A percentile compares a stretch with the other conserved stretches of the same genome.
Evolutionary conservation across 2,113 vertebrate species (phyloP).

Genomic region (Paradisaea rubra): DNA sequence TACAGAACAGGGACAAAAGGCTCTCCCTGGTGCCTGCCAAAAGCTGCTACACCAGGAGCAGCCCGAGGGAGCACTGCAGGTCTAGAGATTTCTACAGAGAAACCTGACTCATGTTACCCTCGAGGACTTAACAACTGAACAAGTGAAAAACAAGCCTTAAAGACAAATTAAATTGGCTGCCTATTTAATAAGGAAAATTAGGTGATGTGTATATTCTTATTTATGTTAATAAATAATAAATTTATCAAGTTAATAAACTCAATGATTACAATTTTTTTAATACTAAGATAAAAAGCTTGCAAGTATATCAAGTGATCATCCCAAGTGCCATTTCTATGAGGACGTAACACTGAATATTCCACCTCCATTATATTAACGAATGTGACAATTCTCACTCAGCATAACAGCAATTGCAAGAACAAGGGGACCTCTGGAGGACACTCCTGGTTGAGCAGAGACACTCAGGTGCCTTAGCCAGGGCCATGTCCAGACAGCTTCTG

Average conservation of each 20-base stretch:
- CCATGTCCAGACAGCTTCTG: not conserved
- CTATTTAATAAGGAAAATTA: not conserved
- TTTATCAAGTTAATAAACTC: not conserved
- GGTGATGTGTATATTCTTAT: not conserved
- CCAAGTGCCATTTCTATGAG: not conserved
- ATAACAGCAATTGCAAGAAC: not conserved
- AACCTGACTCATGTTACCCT: not conserved
- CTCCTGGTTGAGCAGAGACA: not conserved
- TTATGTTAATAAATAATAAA: not conserved
- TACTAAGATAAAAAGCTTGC: not conserved
- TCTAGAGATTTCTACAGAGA: not conserved
- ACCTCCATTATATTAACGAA: not conserved
- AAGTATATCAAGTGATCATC: not conserved
- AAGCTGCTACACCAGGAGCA: not conserved
- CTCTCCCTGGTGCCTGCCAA: not conserved
- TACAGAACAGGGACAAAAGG: not conserved
- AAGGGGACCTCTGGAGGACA: not conserved
- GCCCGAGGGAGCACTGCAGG: rapidly evolving
- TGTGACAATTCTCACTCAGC: not conserved
- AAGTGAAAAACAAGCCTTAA: not conserved
- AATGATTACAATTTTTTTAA: not conserved
- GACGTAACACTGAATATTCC: not conserved
- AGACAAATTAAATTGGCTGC: not conserved
- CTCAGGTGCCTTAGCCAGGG: not conserved
- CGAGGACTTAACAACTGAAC: not conserved